Conservation (phyloP, 1,140 invertebrate species). For the Lordiphosa collinella region DNA sequence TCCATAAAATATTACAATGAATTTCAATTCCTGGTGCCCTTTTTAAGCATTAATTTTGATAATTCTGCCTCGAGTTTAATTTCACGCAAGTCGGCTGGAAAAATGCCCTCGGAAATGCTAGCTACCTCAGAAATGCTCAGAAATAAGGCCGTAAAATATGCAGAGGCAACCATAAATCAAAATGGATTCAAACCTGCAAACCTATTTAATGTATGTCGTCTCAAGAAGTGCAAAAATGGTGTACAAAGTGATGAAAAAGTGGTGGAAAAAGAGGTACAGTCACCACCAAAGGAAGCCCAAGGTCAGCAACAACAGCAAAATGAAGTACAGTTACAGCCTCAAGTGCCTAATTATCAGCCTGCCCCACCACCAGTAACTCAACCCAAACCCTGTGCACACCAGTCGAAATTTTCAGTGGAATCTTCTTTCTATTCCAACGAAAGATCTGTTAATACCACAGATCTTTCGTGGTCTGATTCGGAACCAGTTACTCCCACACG, state of each 20-base stretch:
- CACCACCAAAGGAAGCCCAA: too few relatives aligned
- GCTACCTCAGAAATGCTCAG: not conserved
- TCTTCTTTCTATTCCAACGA: conserved; percentile 22
- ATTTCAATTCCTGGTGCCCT: conserved; percentile 44
- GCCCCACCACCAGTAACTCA: not conserved
- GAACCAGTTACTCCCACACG: not conserved
- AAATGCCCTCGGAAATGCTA: not conserved
- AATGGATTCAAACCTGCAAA: not conserved
- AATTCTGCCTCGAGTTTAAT: not conserved
- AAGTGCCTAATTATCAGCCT: not conserved
- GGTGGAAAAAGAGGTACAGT: not conserved
- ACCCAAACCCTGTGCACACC: not conserved
- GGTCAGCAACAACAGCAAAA: too few relatives aligned
- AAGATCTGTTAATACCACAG: not conserved
- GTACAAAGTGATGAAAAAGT: not conserved
- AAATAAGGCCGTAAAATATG: not conserved
- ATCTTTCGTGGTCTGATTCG: not conserved
- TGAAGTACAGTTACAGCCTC: not conserved
- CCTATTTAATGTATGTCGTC: not conserved
- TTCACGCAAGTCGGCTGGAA: not conserved
- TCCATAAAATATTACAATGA: conserved; percentile 49
- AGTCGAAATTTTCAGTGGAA: not conserved
- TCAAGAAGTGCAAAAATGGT: not conserved
- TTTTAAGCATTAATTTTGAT: conserved; percentile 2
- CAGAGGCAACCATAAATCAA: too few relatives aligned